Percentiles rank a stretch among this genome's conserved stretches.
phyloP scores from a whole-genome alignment of 1,140 invertebrate species.

The Dryas iulia region DNA sequence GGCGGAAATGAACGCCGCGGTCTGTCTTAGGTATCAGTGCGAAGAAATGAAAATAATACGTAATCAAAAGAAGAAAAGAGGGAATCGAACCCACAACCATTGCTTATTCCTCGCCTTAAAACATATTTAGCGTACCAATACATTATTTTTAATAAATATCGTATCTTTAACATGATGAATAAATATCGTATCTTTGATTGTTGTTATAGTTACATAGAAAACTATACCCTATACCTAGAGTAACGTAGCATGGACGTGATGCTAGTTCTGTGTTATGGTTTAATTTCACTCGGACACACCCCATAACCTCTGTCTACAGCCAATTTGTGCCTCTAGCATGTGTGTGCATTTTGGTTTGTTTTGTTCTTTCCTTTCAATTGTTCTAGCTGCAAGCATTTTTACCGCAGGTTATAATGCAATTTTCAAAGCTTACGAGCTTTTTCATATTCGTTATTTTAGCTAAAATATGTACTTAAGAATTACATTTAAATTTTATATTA shows the following conservation, averaged over 20 bases:
- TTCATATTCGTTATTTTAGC: not conserved
- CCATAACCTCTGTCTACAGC: conserved; percentile 12
- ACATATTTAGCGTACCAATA: too few relatives aligned
- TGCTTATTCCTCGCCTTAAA: too few relatives aligned
- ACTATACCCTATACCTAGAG: not conserved
- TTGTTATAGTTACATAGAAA: not conserved
- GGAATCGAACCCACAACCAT: too few relatives aligned
- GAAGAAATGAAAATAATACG: too few relatives aligned
- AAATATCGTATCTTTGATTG: too few relatives aligned
- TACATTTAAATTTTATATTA: too few relatives aligned
- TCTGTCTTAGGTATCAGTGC: too few relatives aligned
- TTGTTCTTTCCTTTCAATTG: not conserved
- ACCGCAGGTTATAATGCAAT: not conserved
- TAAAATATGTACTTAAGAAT: too few relatives aligned
- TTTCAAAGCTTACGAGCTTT: not conserved
- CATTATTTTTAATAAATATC: too few relatives aligned
- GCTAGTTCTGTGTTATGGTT: conserved; percentile 19
- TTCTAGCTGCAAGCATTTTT: not conserved
- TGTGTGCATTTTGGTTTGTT: not conserved
- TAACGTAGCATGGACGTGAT: not conserved
- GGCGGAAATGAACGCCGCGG: too few relatives aligned
- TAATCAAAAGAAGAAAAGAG: too few relatives aligned
- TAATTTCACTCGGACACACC: conserved; percentile 14
- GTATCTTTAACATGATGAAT: too few relatives aligned
- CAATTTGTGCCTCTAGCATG: conserved; percentile 4